Base-by-base conservation (phyloP, 2,797 vertebrate species). In the Helostoma temminkii region DNA sequence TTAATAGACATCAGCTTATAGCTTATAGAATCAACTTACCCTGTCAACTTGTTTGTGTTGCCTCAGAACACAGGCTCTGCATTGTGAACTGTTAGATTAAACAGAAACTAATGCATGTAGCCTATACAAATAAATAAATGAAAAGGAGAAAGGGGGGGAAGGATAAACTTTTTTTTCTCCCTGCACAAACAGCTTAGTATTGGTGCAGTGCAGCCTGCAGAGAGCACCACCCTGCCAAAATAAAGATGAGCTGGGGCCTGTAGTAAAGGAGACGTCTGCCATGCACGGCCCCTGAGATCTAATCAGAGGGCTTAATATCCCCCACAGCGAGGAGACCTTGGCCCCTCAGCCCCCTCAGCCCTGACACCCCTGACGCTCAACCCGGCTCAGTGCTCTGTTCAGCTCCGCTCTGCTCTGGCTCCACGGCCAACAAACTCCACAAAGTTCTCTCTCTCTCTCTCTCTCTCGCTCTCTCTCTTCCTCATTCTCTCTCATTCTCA, bases 301-400 rank as follows among this genome's bases (percentile, higher is more conserved):
- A 93, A 94, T 94, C 91, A 94, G 92, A 92, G 89, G 89, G 88
- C 88, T 92, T 94, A 93, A 93, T 93, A 92, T 91, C 90, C 91
- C 92, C 93, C 92, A 92, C 92, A 91, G 91, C 87, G 90, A 91
- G 91, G 88, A 92, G 88, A 90, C 91, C 90, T 91, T 91, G 91
- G 90, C 92, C 90, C 91, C 89, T 86, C 84, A 89, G 83, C 88
- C 89, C 88, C 90, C 88, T 88, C 84, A 88, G 89, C 87, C 84
- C 88, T 79, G 88, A 90, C 87, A 86, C 91, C 90, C 90, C 88
- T 78, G 90, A 90, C 81, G 89, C 89, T 87, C 85, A 87, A 82
- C 83, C 87, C 87, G 70, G 82, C 89, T 89, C 91, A 88, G 85
- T 19, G 61, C 88, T 89, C 83, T 76, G 83, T 76, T 86, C 87